Percentiles rank a stretch among this genome's conserved stretches.
These are phyloP conservation scores for Nasonia longicornis DNA, from an alignment of 1,140 invertebrate species.

Conservation along the genomic window DNA sequence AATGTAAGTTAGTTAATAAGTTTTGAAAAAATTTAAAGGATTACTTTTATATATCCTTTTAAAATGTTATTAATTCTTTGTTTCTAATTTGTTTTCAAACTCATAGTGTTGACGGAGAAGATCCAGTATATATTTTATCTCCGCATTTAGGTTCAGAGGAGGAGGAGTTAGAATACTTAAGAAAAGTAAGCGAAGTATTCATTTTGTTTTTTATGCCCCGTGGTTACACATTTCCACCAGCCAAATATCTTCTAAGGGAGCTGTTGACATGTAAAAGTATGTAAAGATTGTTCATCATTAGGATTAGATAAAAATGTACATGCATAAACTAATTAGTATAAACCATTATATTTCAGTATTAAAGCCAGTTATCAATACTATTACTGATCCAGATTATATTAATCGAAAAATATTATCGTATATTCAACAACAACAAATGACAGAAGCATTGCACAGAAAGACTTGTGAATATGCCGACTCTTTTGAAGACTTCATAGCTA, in stretches of 20 bases:
- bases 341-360: conserved; percentile 74
- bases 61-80: neutral
- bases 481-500: conserved; percentile 89
- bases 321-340: conserved; percentile 20
- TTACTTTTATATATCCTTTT: neutral
- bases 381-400: conserved; percentile 92
- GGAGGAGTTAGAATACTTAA: conserved; percentile 83
- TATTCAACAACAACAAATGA: conserved; percentile 82
- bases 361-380: conserved; percentile 83
- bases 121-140: conserved; percentile 81
- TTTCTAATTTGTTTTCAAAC: conserved; percentile 44
- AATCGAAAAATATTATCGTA: conserved; percentile 89
- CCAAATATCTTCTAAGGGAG: conserved; percentile 85
- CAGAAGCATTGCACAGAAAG: conserved; percentile 81
- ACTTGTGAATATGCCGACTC: conserved; percentile 90
- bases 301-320: neutral
- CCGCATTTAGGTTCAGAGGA: conserved; percentile 80
- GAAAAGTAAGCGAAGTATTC: conserved; percentile 84
- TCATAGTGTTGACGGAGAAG: conserved; percentile 72
- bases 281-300: conserved; percentile 43
- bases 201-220: conserved; percentile 84
- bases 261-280: conserved; percentile 86
- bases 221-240: conserved; percentile 81
- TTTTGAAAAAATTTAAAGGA: neutral
- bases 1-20: conserved; percentile 75